Evolutionary conservation across 30 jellyfish, hydroid and myxozoan genomes (phyloP).

Genomic region (Phacellophora camtschatica): DNA sequence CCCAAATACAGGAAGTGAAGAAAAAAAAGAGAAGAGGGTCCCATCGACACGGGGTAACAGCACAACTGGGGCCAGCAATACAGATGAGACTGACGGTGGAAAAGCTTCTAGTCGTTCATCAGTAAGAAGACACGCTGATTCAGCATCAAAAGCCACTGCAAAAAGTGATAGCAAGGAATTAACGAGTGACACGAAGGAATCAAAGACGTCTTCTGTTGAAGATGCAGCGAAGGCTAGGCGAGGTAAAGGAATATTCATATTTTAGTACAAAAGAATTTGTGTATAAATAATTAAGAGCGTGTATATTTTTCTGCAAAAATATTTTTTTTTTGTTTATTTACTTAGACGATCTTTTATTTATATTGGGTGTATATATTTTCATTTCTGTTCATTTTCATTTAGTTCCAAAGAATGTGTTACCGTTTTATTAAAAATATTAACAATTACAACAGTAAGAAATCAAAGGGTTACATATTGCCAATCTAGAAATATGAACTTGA

Average conservation of each 20-base stretch:
- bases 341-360: too few relatives aligned
- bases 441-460: too few relatives aligned
- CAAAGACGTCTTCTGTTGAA: constrained; percentile 5
- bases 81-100: constrained; percentile 18
- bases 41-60: neutral
- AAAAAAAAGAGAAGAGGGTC: neutral
- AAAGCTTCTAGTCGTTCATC: constrained; percentile 10
- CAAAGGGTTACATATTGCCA: too few relatives aligned
- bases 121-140: neutral
- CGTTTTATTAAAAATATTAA: too few relatives aligned
- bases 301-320: too few relatives aligned
- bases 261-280: too few relatives aligned
- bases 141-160: neutral
- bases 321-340: too few relatives aligned
- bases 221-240: constrained; percentile 15
- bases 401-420: too few relatives aligned
- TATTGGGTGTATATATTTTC: too few relatives aligned
- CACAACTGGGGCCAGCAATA: neutral
- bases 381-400: too few relatives aligned
- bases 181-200: neutral
- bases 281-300: too few relatives aligned
- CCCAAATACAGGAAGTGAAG: neutral
- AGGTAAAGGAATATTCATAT: neutral
- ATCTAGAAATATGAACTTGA: too few relatives aligned
- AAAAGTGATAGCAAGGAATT: neutral